Percentiles rank a stretch among this genome's conserved stretches.
phyloP scores from a whole-genome alignment of 1,140 invertebrate genomes.

The Magallana angulata region DNA sequence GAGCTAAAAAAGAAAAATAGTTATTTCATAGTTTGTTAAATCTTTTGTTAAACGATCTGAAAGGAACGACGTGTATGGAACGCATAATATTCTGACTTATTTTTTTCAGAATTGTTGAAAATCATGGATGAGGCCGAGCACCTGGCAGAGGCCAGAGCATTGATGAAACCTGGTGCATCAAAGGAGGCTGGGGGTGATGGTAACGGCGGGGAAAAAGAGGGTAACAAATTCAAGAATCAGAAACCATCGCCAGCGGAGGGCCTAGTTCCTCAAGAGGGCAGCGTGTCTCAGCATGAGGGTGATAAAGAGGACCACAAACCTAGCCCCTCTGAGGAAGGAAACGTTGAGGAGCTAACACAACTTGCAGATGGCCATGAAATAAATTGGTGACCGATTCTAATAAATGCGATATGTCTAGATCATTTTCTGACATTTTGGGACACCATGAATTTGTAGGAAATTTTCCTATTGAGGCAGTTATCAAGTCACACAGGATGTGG shows the following conservation, averaged over 20 bases:
- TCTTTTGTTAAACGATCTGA: no score
- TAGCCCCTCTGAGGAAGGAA: not conserved
- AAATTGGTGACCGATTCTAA: not conserved
- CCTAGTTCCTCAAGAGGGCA: not conserved
- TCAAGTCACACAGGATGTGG: no score
- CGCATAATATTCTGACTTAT: no score
- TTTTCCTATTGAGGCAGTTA: no score
- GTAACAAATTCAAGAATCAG: not conserved
- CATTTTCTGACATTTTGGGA: no score
- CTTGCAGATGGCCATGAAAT: not conserved
- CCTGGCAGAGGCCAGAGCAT: not conserved
- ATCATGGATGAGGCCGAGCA: slow-evolving; percentile 23
- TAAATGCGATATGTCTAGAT: not conserved
- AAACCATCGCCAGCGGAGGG: not conserved
- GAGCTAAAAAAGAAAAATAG: no score
- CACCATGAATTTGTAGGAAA: no score
- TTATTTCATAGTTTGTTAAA: no score
- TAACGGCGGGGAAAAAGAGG: not conserved
- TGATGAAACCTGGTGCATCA: not conserved
- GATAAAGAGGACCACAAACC: not conserved
- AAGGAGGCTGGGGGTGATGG: not conserved
- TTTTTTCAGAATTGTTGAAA: not conserved
- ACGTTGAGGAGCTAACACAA: slow-evolving; percentile 3
- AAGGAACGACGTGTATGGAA: no score
- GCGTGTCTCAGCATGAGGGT: not conserved